These are phyloP conservation scores for Gadus macrocephalus DNA, from an alignment of 2,113 vertebrate species.

Conservation along the genomic window DNA sequence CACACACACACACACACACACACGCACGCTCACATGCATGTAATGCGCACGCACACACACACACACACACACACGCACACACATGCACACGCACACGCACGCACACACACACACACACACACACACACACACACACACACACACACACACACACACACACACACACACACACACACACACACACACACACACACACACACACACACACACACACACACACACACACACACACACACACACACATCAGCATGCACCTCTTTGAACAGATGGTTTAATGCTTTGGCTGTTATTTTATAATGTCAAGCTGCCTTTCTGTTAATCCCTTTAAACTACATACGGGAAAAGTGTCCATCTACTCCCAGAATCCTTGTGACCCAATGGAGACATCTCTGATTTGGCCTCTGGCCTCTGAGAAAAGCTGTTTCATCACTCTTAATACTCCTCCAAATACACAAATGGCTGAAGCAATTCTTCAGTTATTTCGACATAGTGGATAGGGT, in stretches of 20 bases:
- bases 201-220: too few species aligned
- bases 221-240: not conserved
- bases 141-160: not conserved
- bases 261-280: constrained; percentile 15
- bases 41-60: too few species aligned
- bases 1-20: constrained; percentile 13
- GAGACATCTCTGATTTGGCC: not conserved
- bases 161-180: too few species aligned
- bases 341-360: too few species aligned
- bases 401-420: not conserved
- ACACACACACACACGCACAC: not conserved
- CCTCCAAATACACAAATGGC: not conserved
- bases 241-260: not conserved
- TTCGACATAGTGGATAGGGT: not conserved
- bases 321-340: too few species aligned
- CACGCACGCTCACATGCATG: not conserved
- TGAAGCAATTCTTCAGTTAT: not conserved
- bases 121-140: constrained; percentile 1
- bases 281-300: not conserved
- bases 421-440: not conserved
- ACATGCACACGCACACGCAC: not conserved
- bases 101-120: not conserved
- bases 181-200: not conserved
- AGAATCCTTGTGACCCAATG: not conserved
- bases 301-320: too few species aligned